A percentile compares a stretch with the other conserved stretches of the same genome.
These are phyloP conservation scores for Columbina picui DNA, from an alignment of 2,113 vertebrate species.

Conservation along the genomic window DNA sequence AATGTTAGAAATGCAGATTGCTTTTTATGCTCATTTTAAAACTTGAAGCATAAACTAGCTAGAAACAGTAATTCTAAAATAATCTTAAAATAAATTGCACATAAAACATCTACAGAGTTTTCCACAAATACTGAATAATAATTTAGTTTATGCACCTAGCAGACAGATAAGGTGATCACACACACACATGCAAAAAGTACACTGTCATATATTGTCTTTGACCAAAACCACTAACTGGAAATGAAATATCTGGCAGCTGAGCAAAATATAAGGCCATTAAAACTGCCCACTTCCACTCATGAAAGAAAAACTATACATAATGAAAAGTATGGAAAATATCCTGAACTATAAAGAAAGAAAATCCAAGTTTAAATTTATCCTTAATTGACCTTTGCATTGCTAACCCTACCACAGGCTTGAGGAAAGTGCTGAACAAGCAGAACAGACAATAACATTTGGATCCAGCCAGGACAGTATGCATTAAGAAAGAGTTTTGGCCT, in stretches of 20 bases:
- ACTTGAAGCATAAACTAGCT: background rate
- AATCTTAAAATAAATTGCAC: background rate
- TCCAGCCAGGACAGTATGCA: background rate
- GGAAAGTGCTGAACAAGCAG: constrained; percentile 25
- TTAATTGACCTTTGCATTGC: constrained; percentile 50
- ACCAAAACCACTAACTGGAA: background rate
- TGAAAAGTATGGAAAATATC: background rate
- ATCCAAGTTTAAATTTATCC: constrained; percentile 1
- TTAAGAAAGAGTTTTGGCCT: constrained; percentile 26
- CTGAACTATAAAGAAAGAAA: background rate
- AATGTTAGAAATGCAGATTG: background rate
- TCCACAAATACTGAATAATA: background rate
- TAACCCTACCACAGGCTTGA: background rate
- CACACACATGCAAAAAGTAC: background rate
- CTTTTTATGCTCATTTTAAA: background rate
- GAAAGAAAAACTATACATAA: background rate
- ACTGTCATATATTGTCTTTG: background rate
- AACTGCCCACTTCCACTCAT: background rate
- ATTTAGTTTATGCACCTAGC: background rate
- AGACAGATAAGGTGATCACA: background rate
- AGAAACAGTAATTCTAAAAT: background rate
- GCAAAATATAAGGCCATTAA: background rate
- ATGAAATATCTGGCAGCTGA: background rate
- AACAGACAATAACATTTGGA: background rate
- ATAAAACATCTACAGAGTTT: background rate